Evolutionary conservation across 2,113 vertebrate genomes (phyloP).

Genomic region (Erythrolamprus reginae): DNA sequence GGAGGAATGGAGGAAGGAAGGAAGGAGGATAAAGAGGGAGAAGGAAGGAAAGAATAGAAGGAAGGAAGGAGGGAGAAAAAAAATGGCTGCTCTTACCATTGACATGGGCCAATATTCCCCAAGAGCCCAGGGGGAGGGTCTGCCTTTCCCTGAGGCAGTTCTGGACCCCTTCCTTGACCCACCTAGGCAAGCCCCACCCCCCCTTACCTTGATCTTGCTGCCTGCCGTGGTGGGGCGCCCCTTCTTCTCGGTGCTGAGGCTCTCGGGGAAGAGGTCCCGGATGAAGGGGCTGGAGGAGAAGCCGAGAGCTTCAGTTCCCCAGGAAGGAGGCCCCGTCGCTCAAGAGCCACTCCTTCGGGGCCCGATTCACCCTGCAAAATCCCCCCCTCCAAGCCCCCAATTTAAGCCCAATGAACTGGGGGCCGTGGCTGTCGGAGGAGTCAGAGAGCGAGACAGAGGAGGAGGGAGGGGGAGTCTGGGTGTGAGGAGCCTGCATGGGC

Average conservation of each 20-base stretch:
- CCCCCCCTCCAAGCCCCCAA: neutral
- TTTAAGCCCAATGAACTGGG: too few relatives aligned
- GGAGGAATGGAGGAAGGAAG: too few relatives aligned
- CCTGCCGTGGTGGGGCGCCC: constrained; percentile 85
- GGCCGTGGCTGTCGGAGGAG: too few relatives aligned
- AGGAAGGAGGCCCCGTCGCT: neutral
- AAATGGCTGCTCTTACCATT: too few relatives aligned
- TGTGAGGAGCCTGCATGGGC: too few relatives aligned
- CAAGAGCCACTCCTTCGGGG: neutral
- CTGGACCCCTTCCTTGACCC: neutral
- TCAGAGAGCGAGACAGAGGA: too few relatives aligned
- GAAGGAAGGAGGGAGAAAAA: neutral
- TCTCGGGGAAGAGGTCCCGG: constrained; percentile 88
- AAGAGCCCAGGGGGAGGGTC: too few relatives aligned
- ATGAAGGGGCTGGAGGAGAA: constrained; percentile 77
- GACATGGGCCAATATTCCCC: neutral
- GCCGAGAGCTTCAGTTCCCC: neutral
- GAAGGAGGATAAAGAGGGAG: too few relatives aligned
- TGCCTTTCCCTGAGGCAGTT: neutral
- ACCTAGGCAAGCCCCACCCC: neutral
- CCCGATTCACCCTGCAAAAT: too few relatives aligned
- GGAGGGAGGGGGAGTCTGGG: too few relatives aligned
- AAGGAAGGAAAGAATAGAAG: too few relatives aligned
- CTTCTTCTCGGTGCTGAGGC: constrained; percentile 89
- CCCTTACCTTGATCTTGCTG: constrained; percentile 90